phyloP scores from a whole-genome alignment of 2,113 vertebrate genomes.

The Tonatia bakeri region DNA sequence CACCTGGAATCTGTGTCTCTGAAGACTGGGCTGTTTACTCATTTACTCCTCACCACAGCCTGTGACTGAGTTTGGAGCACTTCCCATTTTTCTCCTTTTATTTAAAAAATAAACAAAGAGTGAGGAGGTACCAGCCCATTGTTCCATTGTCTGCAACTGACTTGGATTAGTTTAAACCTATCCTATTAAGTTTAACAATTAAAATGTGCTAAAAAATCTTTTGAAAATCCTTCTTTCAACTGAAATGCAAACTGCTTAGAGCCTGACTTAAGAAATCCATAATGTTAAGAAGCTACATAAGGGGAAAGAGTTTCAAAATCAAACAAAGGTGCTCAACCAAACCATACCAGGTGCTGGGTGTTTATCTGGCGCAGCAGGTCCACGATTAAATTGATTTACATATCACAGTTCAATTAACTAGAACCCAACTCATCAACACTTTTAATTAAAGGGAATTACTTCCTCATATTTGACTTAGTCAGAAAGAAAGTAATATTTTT shows the following conservation, averaged over 20 bases:
- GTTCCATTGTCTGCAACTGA: conserved; percentile 68
- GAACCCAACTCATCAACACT: conserved; percentile 69
- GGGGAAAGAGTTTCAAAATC: conserved; percentile 46
- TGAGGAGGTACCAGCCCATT: conserved; percentile 64
- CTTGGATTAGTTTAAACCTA: conserved; percentile 66
- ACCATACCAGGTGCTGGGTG: conserved; percentile 57
- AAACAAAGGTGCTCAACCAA: conserved; percentile 49
- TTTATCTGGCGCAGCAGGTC: conserved; percentile 47
- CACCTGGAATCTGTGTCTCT: conserved; percentile 48
- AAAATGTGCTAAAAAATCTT: conserved; percentile 39
- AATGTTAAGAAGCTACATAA: conserved; percentile 11
- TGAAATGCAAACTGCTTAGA: conserved; percentile 10
- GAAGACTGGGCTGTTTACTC: conserved; percentile 56
- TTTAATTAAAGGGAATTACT: conserved; percentile 69
- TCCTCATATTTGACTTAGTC: conserved; percentile 55
- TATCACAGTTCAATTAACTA: conserved; percentile 74
- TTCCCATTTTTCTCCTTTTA: conserved; percentile 66
- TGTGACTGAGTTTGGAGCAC: conserved; percentile 74
- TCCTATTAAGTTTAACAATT: conserved; percentile 49
- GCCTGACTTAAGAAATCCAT: background rate
- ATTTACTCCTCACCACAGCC: conserved; percentile 53
- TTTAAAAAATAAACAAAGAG: conserved; percentile 65
- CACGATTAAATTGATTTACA: conserved; percentile 67
- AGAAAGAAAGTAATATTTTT: conserved; percentile 13
- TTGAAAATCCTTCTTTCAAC: conserved; percentile 13